A percentile compares a stretch with the other conserved stretches of the same genome.
Conservation (phyloP, 2,797 vertebrate species). For the Enteromius treurensis region DNA sequence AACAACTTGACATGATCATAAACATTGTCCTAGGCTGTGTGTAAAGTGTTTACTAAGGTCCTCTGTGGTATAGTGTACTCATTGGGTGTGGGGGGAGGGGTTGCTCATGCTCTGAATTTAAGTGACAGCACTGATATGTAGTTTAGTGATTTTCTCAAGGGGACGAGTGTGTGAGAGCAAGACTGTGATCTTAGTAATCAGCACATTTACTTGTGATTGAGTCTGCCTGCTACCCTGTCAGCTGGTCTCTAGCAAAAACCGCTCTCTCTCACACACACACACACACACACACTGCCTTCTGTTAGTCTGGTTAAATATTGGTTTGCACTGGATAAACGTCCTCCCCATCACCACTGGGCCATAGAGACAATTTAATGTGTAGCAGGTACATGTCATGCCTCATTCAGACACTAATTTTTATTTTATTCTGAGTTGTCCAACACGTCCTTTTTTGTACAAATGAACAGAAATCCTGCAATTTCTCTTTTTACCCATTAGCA, state of each 20-base stretch:
- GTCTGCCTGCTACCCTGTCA: constrained; percentile 10
- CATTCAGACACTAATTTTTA: constrained; percentile 50
- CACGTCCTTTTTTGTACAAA: constrained; percentile 51
- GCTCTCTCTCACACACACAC: neutral
- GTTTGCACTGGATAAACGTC: constrained; percentile 32
- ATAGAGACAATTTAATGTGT: constrained; percentile 40
- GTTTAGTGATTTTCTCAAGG: constrained; percentile 34
- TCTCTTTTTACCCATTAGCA: neutral
- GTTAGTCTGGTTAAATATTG: constrained; percentile 44
- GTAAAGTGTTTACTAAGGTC: neutral
- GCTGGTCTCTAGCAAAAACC: constrained; percentile 5
- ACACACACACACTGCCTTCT: neutral
- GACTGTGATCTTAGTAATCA: constrained; percentile 42
- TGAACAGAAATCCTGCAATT: neutral
- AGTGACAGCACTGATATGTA: neutral
- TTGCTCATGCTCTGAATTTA: neutral
- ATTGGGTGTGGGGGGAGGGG: neutral
- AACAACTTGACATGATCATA: no score
- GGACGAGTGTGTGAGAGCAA: constrained; percentile 24
- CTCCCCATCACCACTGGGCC: constrained; percentile 56
- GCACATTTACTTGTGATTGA: constrained; percentile 36
- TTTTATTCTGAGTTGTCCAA: constrained; percentile 40
- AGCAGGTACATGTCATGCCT: constrained; percentile 34
- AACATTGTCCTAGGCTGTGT: neutral
- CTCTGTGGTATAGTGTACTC: neutral